A percentile compares a stretch with the other conserved stretches of the same genome.
Conservation (phyloP, 2,888 invertebrate genomes). For the Ariolimax columbianus region DNA sequence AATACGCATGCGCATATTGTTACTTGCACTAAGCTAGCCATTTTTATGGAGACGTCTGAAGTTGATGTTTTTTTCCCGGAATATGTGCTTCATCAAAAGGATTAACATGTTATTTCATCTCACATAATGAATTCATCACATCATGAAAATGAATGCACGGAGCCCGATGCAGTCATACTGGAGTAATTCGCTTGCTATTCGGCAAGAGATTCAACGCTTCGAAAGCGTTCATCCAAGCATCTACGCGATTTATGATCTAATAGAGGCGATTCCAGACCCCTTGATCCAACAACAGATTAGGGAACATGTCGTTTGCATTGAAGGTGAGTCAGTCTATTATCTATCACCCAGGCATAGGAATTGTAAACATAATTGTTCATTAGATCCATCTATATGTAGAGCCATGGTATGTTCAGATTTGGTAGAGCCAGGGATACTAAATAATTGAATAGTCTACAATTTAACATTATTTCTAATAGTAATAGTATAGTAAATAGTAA, state of each 20-base stretch:
- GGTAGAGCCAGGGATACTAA: too few species aligned
- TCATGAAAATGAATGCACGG: slow-evolving; percentile 75
- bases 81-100: slow-evolving; percentile 27
- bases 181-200: slow-evolving; percentile 85
- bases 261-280: slow-evolving; percentile 93
- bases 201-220: slow-evolving; percentile 93
- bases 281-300: slow-evolving; percentile 95
- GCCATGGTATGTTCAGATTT: not conserved
- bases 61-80: not conserved
- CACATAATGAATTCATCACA: slow-evolving; percentile 65
- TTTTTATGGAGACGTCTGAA: slow-evolving; percentile 38
- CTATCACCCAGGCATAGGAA: not conserved
- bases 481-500: too few species aligned
- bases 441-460: too few species aligned
- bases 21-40: slow-evolving; percentile 36
- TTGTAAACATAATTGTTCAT: not conserved
- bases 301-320: slow-evolving; percentile 98
- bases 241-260: slow-evolving; percentile 98
- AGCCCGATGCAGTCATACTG: slow-evolving; percentile 77
- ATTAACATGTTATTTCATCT: slow-evolving; percentile 57
- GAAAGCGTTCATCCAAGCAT: slow-evolving; percentile 99
- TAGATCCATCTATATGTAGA: not conserved
- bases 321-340: slow-evolving; percentile 85
- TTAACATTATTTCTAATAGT: too few species aligned
- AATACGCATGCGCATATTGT: slow-evolving; percentile 40